phyloP scores from a whole-genome alignment of 2,797 vertebrate genomes.

The Hafferia zeledoni region DNA sequence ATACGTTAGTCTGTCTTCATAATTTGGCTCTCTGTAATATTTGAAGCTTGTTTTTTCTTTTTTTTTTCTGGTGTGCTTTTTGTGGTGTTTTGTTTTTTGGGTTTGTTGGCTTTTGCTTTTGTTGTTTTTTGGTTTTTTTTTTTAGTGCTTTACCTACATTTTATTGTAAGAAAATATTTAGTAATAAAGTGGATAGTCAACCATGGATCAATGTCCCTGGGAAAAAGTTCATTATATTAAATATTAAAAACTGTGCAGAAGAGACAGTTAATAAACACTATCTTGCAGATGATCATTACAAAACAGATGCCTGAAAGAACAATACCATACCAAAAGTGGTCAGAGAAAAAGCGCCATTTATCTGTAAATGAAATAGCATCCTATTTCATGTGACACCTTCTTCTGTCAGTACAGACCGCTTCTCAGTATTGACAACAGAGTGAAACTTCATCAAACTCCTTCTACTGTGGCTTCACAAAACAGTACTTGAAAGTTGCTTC shows the following conservation, averaged over 20 bases:
- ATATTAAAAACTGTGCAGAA: constrained; percentile 24
- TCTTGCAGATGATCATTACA: background rate
- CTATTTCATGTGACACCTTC: background rate
- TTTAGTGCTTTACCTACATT: background rate
- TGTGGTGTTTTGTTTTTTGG: too few relatives aligned
- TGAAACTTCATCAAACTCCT: background rate
- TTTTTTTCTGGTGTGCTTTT: too few relatives aligned
- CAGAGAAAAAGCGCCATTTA: background rate
- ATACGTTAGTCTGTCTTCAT: background rate
- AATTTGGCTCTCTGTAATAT: constrained; percentile 17
- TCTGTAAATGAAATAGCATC: background rate
- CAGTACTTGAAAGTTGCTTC: background rate
- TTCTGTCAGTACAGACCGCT: background rate
- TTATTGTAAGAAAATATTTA: constrained; percentile 2
- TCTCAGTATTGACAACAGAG: background rate
- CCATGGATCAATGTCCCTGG: constrained; percentile 16
- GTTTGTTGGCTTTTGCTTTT: too few relatives aligned
- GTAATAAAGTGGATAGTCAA: background rate
- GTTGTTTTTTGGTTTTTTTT: background rate
- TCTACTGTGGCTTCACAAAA: background rate
- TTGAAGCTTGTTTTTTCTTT: background rate
- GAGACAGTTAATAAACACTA: constrained; percentile 1
- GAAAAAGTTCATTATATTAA: constrained; percentile 2
- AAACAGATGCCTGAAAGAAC: background rate
- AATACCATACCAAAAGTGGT: background rate